Evolutionary conservation across 2,888 invertebrate genomes (phyloP), one percentile per base, ranked within the genome.

Genomic region (Celastrina argiolus): DNA sequence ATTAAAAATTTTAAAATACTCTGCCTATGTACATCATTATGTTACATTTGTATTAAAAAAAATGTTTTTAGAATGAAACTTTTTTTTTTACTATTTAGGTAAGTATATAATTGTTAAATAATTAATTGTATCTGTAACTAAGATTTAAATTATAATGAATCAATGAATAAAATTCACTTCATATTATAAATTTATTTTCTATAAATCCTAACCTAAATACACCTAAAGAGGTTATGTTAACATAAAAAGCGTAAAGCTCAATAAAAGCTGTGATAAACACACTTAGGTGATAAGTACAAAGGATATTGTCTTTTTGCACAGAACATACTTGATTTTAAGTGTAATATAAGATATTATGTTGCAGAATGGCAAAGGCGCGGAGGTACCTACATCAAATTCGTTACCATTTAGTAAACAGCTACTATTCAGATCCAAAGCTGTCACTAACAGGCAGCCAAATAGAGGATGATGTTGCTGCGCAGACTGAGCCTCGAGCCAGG

Each of bases 341-440:
- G n/a, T n/a, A n/a, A n/a, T n/a, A n/a, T n/a, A n/a, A n/a, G 12
- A 12, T 51, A 22, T 14, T 51, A 5, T 51, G 14, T 77, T 76
- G 0, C 78, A 92, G 91, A 10, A 79, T 88, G 81, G 69, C 75
- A 0, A 74, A 77, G 41, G 85, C 91, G 0, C 79, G 91, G 0
- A 79, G 86, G 0, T 74, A 86, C 31, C 82, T 92, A 0, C 87
- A 88, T 69, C 80, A 83, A 16, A 80, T 91, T 2, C 81, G 92
- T 1, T 89, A 87, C 66, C 75, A 82, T 0, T 71, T 90, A 2
- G 90, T 92, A 10, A 82, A 76, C 65, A 79, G 75, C 16, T 91
- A 86, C 76, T 91, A 86, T 75, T 76, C 77, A 1, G 84, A 87
- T 3, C 84, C 86, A 74, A 82, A 82, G 68, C 74, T 89, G 51